Base-by-base conservation (phyloP, 2,888 invertebrate species). In the Germaria angustata region DNA sequence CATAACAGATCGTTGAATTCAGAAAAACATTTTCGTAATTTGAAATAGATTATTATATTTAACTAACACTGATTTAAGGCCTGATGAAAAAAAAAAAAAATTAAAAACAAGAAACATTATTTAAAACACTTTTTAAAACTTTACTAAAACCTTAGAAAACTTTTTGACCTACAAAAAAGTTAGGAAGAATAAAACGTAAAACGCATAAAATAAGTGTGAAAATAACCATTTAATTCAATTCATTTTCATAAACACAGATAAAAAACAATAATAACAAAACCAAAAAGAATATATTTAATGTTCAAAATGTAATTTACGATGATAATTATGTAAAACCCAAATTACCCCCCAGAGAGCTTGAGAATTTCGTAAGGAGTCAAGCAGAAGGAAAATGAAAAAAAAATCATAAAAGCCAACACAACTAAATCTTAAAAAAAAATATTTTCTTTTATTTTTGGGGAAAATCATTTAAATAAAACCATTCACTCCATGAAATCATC, bases 241-340 rank as follows among this genome's bases (percentile, higher is more conserved):
- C 89, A 88, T 89, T 89, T 89, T 90, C 87, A 89, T 89, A 87
- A 88, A 87, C 84, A 83, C 59, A 72, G 80, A 71, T 69, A 63
- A 49, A 80, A 17, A 39, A 51, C 9, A 55, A 77, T 3, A 68
- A 53, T 1, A 51, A 13, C 9, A 68, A 55, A n/a, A 15, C 24
- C 13, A 39, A 2, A n/a, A 53, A 49, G 17, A 49, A 59, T 28
- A 76, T 75, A 80, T 84, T 82, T 80, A 81, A 81, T 77, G 84
- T 49, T 68, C 44, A 80, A 80, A 81, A 69, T 59, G 80, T 89
- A 88, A 89, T 89, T 89, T 89, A 89, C 89, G 90, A 88, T 85
- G 87, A 90, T 89, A 89, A 89, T 89, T 89, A 89, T 86, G 89
- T 81, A 85, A 77, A 87, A 84, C 85, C 86, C 69, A 87, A 89